These are phyloP conservation scores for Varecia variegata DNA, from an alignment of 2,797 vertebrate species.

Conservation along the genomic window DNA sequence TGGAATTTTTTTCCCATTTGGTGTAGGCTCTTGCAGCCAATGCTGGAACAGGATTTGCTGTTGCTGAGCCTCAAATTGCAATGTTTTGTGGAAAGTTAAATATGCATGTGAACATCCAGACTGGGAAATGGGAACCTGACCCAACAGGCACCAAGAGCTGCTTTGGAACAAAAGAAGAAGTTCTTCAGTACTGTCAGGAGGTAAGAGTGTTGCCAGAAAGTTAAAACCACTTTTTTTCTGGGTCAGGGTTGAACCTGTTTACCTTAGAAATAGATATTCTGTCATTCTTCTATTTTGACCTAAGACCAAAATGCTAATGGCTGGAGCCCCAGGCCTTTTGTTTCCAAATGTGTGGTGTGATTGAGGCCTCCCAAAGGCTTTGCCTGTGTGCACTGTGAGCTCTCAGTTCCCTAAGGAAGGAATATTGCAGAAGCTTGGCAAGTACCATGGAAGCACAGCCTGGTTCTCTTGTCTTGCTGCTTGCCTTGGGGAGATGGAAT, in stretches of 20 bases:
- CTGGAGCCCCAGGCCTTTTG: neutral
- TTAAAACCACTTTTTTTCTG: neutral
- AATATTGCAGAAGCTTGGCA: neutral
- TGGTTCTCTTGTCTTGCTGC: neutral
- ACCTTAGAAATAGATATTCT: neutral
- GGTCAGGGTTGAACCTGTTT: neutral
- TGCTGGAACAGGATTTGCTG: constrained; percentile 93
- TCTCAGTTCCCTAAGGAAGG: neutral
- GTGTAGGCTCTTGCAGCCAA: constrained; percentile 94
- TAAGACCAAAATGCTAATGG: neutral
- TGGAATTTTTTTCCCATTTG: neutral
- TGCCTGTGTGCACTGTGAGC: neutral
- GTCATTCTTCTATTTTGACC: neutral
- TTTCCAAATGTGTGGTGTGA: neutral
- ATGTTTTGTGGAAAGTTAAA: constrained; percentile 99
- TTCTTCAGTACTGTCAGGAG: constrained; percentile 98
- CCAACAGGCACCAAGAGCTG: constrained; percentile 93
- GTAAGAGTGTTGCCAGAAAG: constrained; percentile 83
- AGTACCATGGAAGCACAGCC: neutral
- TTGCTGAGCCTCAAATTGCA: constrained; percentile 96
- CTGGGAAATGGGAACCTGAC: constrained; percentile 97
- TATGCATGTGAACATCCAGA: constrained; percentile 98
- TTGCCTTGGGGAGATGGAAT: neutral
- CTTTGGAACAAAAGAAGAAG: constrained; percentile 91
- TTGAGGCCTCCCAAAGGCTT: neutral